A percentile compares a stretch with the other conserved stretches of the same genome.
phyloP scores from a whole-genome alignment of 1,140 invertebrate species.

The Hylaeus volcanicus region DNA sequence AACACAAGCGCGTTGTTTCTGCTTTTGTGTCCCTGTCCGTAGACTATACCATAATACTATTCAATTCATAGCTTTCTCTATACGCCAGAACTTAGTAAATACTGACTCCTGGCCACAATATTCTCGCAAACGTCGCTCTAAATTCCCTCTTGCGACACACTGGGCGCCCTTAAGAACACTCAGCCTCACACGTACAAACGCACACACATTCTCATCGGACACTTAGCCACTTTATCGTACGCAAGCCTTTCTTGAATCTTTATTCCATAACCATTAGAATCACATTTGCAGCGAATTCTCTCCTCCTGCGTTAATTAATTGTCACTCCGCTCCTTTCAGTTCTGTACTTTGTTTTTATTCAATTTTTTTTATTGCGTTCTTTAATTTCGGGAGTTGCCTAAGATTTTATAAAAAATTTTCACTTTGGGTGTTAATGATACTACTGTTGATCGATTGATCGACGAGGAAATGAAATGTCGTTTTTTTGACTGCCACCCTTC shows the following conservation, averaged over 20 bases:
- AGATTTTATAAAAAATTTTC: too few species aligned
- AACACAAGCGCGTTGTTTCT: not conserved
- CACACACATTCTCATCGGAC: not conserved
- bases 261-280: not conserved
- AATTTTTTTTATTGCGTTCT: not conserved
- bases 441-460: too few species aligned
- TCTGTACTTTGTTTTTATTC: not conserved
- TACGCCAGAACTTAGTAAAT: slow-evolving; percentile 4
- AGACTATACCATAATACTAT: not conserved
- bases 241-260: not conserved
- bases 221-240: not conserved
- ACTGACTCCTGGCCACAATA: not conserved
- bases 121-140: not conserved
- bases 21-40: not conserved
- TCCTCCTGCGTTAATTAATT: not conserved
- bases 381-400: too few species aligned
- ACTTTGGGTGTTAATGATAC: too few species aligned
- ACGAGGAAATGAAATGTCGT: too few species aligned
- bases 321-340: not conserved
- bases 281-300: not conserved
- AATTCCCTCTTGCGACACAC: not conserved
- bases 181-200: not conserved
- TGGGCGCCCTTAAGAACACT: not conserved
- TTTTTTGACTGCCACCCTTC: too few species aligned
- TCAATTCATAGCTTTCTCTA: not conserved